Conservation (phyloP, 2,797 vertebrate genomes). For the Oreochromis mossambicus region DNA sequence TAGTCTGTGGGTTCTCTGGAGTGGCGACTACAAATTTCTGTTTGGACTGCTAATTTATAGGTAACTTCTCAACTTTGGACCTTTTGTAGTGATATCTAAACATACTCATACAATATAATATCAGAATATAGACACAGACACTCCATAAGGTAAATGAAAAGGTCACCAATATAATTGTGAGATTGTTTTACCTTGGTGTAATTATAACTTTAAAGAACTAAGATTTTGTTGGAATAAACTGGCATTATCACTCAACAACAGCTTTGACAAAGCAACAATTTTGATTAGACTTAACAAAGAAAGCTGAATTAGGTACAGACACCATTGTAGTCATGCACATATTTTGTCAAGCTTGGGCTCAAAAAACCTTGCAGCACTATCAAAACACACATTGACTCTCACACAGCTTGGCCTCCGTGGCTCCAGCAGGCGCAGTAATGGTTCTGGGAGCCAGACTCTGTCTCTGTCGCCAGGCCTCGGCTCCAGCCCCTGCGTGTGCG, state of each 20-base stretch:
- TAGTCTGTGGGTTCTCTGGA: slow-evolving; percentile 66
- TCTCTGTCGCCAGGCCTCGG: slow-evolving; percentile 75
- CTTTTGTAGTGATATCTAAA: neutral
- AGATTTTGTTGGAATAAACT: neutral
- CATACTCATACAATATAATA: neutral
- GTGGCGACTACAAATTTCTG: slow-evolving; percentile 59
- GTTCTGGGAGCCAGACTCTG: slow-evolving; percentile 77
- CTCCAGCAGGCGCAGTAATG: slow-evolving; percentile 81
- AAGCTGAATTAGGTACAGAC: neutral
- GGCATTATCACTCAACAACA: neutral
- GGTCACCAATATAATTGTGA: neutral
- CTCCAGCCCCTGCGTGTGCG: slow-evolving; percentile 76
- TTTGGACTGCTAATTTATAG: slow-evolving; percentile 55
- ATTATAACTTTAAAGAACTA: neutral
- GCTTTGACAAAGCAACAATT: neutral
- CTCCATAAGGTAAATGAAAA: neutral
- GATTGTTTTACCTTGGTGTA: neutral
- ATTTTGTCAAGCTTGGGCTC: neutral
- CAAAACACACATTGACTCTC: slow-evolving; percentile 29
- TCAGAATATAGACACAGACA: neutral
- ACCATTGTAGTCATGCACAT: neutral
- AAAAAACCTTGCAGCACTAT: slow-evolving; percentile 2
- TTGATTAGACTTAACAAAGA: neutral
- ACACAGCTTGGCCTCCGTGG: slow-evolving; percentile 53
- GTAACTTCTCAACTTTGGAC: slow-evolving; percentile 68